Evolutionary conservation across 2,888 invertebrate species (phyloP).

Genomic region (Buathra laborator): DNA sequence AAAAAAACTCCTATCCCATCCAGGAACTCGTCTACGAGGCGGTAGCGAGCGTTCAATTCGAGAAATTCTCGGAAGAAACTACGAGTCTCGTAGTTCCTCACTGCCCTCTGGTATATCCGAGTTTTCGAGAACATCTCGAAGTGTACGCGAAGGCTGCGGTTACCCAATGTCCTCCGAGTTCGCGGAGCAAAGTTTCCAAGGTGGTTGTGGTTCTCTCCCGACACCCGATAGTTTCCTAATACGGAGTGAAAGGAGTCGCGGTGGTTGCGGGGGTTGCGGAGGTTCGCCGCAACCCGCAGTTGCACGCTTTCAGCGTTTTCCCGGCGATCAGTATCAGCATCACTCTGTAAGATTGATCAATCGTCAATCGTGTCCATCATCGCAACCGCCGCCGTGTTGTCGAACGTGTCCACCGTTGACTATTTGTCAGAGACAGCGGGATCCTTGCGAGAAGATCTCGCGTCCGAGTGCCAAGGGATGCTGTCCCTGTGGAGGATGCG

Average conservation of each 20-base stretch:
- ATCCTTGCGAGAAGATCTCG: constrained; percentile 20
- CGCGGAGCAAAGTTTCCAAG: constrained; percentile 20
- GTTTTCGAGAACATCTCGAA: constrained; percentile 8
- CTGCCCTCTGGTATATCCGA: background rate
- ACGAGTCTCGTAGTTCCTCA: constrained; percentile 27
- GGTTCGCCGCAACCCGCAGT: constrained; percentile 52
- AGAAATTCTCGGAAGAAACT: background rate
- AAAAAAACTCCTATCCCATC: background rate
- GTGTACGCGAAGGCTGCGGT: background rate
- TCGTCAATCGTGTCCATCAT: constrained; percentile 52
- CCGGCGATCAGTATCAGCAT: constrained; percentile 3
- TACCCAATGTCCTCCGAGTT: constrained; percentile 1
- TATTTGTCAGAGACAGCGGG: constrained; percentile 44
- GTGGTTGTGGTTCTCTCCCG: constrained; percentile 23
- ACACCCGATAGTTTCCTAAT: constrained; percentile 28
- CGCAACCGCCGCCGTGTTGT: constrained; percentile 56
- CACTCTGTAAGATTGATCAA: constrained; percentile 56
- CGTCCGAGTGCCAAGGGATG: constrained; percentile 50
- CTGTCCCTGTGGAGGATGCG: constrained; percentile 73
- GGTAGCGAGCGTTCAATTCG: constrained; percentile 47
- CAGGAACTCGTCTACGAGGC: constrained; percentile 54
- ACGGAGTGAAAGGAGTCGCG: constrained; percentile 44
- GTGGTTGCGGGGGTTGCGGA: constrained; percentile 67
- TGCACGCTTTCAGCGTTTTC: constrained; percentile 1
- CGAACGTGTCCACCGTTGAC: constrained; percentile 53